Conservation (phyloP, 2,797 vertebrate genomes). For the Prunella strophiata region DNA sequence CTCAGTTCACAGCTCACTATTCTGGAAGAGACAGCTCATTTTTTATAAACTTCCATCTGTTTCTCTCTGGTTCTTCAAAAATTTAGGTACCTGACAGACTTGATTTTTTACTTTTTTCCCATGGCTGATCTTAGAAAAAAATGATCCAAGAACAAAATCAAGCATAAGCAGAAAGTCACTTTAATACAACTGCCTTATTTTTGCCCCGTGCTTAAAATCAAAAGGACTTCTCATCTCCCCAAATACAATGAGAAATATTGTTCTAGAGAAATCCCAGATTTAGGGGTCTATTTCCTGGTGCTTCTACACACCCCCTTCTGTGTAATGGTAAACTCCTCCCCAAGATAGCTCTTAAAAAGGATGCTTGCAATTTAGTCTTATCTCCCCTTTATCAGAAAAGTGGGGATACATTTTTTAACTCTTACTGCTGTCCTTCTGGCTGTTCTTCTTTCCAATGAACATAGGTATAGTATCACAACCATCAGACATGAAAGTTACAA, state of each 20-base stretch:
- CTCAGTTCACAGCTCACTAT: background rate
- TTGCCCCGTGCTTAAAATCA: background rate
- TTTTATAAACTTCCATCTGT: background rate
- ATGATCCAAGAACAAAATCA: background rate
- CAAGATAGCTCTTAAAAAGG: background rate
- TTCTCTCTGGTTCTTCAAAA: background rate
- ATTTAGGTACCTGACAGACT: background rate
- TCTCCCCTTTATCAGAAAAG: background rate
- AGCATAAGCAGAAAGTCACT: background rate
- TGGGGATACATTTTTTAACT: background rate
- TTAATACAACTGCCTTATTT: background rate
- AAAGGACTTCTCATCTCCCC: background rate
- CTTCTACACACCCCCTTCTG: rapidly evolving
- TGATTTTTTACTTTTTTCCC: background rate
- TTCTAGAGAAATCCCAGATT: background rate
- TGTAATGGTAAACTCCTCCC: background rate
- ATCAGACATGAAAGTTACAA: background rate
- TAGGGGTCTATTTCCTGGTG: background rate
- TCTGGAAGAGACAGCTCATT: background rate
- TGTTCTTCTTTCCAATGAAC: background rate
- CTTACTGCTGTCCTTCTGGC: background rate
- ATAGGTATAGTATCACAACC: background rate
- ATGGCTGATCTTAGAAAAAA: background rate
- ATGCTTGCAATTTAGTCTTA: background rate
- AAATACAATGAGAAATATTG: background rate